A percentile compares a stretch with the other conserved stretches of the same genome.
Conservation (phyloP, 2,888 invertebrate genomes). For the Torymus aiolomorphi region DNA sequence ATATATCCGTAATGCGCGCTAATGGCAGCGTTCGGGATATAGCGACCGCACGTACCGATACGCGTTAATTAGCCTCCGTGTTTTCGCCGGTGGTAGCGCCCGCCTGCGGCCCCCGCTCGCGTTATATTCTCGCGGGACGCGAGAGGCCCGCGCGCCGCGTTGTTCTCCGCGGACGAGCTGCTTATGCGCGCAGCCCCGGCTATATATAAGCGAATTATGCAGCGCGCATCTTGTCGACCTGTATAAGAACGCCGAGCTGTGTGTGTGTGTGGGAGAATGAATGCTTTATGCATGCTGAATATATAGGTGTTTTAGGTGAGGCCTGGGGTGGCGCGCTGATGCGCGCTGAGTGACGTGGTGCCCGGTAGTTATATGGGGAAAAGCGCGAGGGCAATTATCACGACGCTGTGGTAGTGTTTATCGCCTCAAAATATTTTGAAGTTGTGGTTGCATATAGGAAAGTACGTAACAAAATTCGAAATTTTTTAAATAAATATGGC, state of each 20-base stretch:
- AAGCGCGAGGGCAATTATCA: too few species aligned
- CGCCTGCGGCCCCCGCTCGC: neutral
- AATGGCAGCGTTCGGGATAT: slow-evolving; percentile 19
- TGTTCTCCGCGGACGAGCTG: neutral
- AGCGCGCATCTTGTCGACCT: neutral
- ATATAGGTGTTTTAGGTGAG: too few species aligned
- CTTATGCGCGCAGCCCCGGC: neutral
- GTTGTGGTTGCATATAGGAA: too few species aligned
- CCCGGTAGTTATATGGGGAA: too few species aligned
- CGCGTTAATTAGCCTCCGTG: slow-evolving; percentile 56
- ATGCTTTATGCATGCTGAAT: too few species aligned
- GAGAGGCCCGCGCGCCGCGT: too few species aligned
- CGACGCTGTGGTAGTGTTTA: too few species aligned
- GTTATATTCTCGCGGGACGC: neutral
- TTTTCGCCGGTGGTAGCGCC: slow-evolving; percentile 38
- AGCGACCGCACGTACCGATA: slow-evolving; percentile 49
- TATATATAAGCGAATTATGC: slow-evolving; percentile 28
- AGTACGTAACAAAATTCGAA: too few species aligned
- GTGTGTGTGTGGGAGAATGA: neutral
- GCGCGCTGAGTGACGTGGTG: too few species aligned
- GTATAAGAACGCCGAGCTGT: neutral
- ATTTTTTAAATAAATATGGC: too few species aligned
- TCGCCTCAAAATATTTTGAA: too few species aligned
- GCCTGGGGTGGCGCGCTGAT: too few species aligned
- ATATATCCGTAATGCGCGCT: slow-evolving; percentile 35